Evolutionary conservation across 2,797 vertebrate genomes (phyloP).

Genomic region (Sebastes kiyomatsui): DNA sequence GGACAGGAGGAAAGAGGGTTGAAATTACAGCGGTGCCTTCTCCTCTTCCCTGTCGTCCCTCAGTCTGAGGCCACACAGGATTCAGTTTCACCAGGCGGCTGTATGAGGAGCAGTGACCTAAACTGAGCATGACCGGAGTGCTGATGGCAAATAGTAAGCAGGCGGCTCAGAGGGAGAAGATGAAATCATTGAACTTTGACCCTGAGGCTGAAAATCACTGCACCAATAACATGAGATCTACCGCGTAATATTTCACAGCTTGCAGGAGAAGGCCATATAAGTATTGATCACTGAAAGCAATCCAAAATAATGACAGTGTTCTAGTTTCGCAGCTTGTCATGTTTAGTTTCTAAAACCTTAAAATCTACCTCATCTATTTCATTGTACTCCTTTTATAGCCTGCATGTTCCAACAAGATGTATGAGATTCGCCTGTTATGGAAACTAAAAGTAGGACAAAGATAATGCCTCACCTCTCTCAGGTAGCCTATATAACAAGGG

Average conservation of each 20-base stretch:
- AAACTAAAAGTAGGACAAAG: conserved; percentile 52
- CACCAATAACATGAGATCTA: conserved; percentile 14
- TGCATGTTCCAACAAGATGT: conserved; percentile 18
- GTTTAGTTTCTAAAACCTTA: not conserved
- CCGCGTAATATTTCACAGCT: not conserved
- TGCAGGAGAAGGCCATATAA: not conserved
- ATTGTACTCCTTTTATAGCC: conserved; percentile 19
- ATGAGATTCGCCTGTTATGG: conserved; percentile 26
- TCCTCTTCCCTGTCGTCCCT: conserved; percentile 7
- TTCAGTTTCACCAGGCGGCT: conserved; percentile 9
- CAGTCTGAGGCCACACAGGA: conserved; percentile 36
- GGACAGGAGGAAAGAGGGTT: conserved; percentile 12
- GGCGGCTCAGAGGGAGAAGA: conserved; percentile 27
- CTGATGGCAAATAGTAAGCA: conserved; percentile 46
- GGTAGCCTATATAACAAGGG: conserved; percentile 17
- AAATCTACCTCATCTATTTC: conserved; percentile 8
- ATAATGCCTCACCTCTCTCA: conserved; percentile 27
- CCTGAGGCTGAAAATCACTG: conserved; percentile 11
- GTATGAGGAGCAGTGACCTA: conserved; percentile 23
- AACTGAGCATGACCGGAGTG: conserved; percentile 23
- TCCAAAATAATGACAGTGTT: not conserved
- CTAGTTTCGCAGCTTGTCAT: not conserved
- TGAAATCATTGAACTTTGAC: conserved; percentile 52
- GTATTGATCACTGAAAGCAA: not conserved
- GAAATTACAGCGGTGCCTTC: conserved; percentile 27